Base-by-base conservation (phyloP, 1,140 invertebrate species). In the Bicyclus anynana region DNA sequence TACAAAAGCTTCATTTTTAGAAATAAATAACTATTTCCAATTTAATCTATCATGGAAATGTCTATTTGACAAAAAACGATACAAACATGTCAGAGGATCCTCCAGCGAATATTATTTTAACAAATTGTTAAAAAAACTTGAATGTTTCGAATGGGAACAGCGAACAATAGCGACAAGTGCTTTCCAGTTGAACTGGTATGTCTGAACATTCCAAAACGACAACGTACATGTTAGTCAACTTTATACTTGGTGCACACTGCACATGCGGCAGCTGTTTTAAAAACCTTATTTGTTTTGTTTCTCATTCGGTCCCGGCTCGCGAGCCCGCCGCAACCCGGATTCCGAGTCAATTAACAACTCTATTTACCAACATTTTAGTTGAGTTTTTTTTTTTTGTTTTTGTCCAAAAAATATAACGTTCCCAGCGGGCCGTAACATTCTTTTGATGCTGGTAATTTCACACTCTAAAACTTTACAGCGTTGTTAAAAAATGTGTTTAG, bases 211-310 rank as follows among this genome's bases (percentile, higher is more conserved):
- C 63, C 63, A 67, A 66, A 62, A 67, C 61, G 65, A 72, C 65
- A 59, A 69, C 52, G 53, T 52, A 40, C 63, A 64, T 59, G 65
- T 66, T 59, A 65, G 65, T 63, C 55, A 59, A 68, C 65, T 56
- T 65, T 65, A 65, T 67, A 67, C 52, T 63, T 65, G 58, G 50
- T 51, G 62, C 26, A 27, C n/a, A n/a, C 23, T 23, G 23, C 67
- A 69, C 60, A 68, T 60, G 60, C 67, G 40, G 65, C 67, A 65
- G 65, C 65, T 68, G 67, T 66, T 66, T 67, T 67, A 56, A 70
- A 74, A 65, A 53, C 57, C 62, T 67, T 60, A 66, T 69, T 74
- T 61, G 59, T 74, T 69, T 74, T 72, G 56, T 62, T 55, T 53
- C 44, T 27, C 47, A 53, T 53, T 55, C 58, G 59, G 16, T 47